Conservation (phyloP, 2,113 vertebrate species). For the Triplophysa siluroides region DNA sequence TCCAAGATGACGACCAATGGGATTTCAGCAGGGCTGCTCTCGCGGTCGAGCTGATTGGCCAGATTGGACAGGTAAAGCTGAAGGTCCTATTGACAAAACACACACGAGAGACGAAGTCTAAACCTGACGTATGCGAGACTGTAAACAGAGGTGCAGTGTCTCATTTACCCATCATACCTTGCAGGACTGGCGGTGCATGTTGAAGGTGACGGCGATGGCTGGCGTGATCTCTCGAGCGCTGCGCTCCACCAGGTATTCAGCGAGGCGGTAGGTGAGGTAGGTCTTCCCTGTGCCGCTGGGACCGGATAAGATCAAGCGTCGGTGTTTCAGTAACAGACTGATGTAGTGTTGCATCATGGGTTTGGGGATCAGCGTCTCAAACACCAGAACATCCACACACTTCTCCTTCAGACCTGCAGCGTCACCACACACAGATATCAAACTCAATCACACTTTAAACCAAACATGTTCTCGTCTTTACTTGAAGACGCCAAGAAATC, state of each 20-base stretch:
- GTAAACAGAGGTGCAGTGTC: neutral
- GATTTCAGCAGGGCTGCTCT: conserved; percentile 81
- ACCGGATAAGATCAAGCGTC: conserved; percentile 90
- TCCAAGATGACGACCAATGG: conserved; percentile 93
- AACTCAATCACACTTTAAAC: neutral
- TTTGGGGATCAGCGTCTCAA: conserved; percentile 95
- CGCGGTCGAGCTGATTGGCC: conserved; percentile 95
- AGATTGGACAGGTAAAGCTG: conserved; percentile 95
- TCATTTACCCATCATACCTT: conserved; percentile 77
- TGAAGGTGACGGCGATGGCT: conserved; percentile 90
- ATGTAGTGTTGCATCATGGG: conserved; percentile 99
- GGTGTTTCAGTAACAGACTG: conserved; percentile 92
- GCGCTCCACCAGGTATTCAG: conserved; percentile 95
- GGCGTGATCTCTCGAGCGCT: conserved; percentile 86
- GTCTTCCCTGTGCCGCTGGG: conserved; percentile 95
- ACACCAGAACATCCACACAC: conserved; percentile 94
- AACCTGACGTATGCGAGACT: neutral
- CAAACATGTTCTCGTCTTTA: no score
- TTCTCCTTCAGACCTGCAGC: conserved; percentile 91
- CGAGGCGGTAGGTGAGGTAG: conserved; percentile 89
- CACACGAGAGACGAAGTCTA: neutral
- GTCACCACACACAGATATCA: conserved; percentile 16
- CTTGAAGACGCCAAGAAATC: no score
- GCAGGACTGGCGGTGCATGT: conserved; percentile 98
- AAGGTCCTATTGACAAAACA: conserved; percentile 79